phyloP scores from a whole-genome alignment of 2,113 vertebrate genomes.

The Astur gentilis region DNA sequence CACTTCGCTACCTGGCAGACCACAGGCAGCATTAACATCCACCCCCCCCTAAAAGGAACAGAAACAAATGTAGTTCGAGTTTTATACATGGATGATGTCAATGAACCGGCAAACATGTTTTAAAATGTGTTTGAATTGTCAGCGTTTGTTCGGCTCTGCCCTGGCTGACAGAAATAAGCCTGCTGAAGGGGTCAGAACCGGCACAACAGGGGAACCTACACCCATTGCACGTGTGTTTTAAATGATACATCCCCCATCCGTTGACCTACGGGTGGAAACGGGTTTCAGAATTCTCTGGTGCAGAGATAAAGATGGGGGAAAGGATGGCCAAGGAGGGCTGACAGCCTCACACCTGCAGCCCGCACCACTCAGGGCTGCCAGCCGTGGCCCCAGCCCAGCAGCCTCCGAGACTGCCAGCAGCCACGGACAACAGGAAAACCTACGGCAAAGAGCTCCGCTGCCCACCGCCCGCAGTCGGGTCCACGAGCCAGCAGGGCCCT shows the following conservation, averaged over 20 bases:
- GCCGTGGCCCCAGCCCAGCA: background rate
- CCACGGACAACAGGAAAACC: background rate
- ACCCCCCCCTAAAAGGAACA: background rate
- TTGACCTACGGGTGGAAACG: rapidly evolving
- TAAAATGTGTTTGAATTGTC: background rate
- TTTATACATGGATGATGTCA: rapidly evolving
- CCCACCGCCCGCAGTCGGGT: rapidly evolving
- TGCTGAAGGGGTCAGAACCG: background rate
- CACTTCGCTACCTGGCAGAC: rapidly evolving
- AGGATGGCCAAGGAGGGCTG: background rate
- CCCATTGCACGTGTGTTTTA: background rate
- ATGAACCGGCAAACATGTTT: background rate
- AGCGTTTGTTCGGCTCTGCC: background rate
- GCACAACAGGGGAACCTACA: background rate
- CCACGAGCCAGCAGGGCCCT: background rate
- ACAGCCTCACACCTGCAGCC: background rate
- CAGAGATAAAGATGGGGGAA: background rate
- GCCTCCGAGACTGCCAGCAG: background rate
- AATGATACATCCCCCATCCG: too few species aligned
- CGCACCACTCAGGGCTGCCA: background rate
- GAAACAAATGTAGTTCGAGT: background rate
- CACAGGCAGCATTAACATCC: background rate
- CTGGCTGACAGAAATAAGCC: background rate
- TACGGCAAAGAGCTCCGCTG: background rate
- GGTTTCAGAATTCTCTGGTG: background rate